Evolutionary conservation across 2,113 vertebrate genomes (phyloP).

Genomic region (human (Homo sapiens)): GRCh38 chr6:89861001-89861500

Average conservation of each 20-base stretch:
- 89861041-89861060: not conserved
- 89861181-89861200: not conserved
- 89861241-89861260: not conserved
- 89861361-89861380: slow-evolving; percentile 15
- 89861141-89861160: not conserved
- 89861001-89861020: not conserved
- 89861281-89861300: not conserved
- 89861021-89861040: not conserved
- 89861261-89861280: slow-evolving; percentile 1
- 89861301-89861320: not conserved
- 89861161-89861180: not conserved
- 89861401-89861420: too few species aligned
- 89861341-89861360: slow-evolving; percentile 36
- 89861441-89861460: too few species aligned
- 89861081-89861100: not conserved
- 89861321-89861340: slow-evolving; percentile 9
- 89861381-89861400: not conserved
- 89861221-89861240: not conserved
- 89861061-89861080: not conserved
- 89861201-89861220: not conserved
- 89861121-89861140: not conserved
- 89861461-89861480: too few species aligned
- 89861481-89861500: too few species aligned
- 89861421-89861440: too few species aligned
- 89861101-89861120: not conserved